Evolutionary conservation across 2,113 vertebrate genomes (phyloP).

Genomic region (Caranx melampygus): DNA sequence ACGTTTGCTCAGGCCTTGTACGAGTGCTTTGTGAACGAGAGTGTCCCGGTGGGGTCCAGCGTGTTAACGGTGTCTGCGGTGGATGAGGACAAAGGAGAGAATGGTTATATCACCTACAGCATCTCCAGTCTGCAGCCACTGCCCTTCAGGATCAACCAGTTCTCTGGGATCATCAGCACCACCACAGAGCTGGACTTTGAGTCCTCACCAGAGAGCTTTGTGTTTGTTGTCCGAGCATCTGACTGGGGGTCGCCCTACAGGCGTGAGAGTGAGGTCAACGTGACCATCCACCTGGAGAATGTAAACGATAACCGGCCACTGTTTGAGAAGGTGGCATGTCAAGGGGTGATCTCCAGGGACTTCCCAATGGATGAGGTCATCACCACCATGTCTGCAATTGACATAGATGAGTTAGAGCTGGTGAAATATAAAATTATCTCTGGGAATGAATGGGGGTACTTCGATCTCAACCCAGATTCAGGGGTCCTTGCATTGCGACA

Average conservation of each 20-base stretch:
- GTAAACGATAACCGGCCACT: constrained; percentile 96
- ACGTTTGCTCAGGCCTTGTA: constrained; percentile 89
- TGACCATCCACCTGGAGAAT: constrained; percentile 93
- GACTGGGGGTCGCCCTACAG: constrained; percentile 98
- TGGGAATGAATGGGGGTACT: constrained; percentile 93
- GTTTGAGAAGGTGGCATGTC: constrained; percentile 95
- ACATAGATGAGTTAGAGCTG: constrained; percentile 94
- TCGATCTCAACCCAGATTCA: constrained; percentile 95
- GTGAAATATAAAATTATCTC: constrained; percentile 98
- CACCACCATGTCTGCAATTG: constrained; percentile 96
- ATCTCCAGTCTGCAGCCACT: constrained; percentile 90
- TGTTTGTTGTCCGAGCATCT: constrained; percentile 92
- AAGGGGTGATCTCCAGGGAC: constrained; percentile 91
- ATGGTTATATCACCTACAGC: constrained; percentile 98
- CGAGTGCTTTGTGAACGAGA: constrained; percentile 93
- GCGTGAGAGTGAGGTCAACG: constrained; percentile 94
- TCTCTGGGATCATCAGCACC: constrained; percentile 92
- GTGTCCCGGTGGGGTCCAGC: constrained; percentile 86
- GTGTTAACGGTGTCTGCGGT: constrained; percentile 89
- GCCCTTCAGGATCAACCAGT: constrained; percentile 95
- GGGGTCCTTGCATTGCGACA: constrained; percentile 91
- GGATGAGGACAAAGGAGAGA: constrained; percentile 94
- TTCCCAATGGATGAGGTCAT: constrained; percentile 92
- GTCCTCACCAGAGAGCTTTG: constrained; percentile 91
- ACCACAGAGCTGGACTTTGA: constrained; percentile 95